Evolutionary conservation across 2,113 vertebrate genomes (phyloP), one percentile per base, ranked within the genome.

Genomic region (Morone saxatilis): DNA sequence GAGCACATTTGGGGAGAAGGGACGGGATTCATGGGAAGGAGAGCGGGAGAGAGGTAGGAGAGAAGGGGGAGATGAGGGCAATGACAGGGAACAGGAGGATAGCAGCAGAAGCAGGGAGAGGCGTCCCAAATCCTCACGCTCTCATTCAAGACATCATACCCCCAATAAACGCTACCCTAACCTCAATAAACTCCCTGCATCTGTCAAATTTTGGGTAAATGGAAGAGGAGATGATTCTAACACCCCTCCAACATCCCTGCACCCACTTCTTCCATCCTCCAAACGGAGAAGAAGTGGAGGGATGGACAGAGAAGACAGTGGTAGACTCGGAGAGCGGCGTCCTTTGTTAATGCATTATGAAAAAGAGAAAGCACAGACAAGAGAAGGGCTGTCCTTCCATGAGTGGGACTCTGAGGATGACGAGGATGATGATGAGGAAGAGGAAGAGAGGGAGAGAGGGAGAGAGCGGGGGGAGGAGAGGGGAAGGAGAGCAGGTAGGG

Each of bases 371-470:
- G 89, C 93, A 70, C 95, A 93, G 83, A 95, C 95, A 8, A 91
- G 94, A 87, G 94, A 96, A 89, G 95, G 95, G 47, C 85, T 95
- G 40, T 95, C 96, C 54, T 95, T 96, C 78, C 96, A 94, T 5
- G 95, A 96, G 81, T 96, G 96, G 96, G 96, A 96, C 76, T 95
- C 95, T 9, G 95, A 96, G 50, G 94, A 95, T 17, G 94, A 94
- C 0, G 93, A 92, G 0, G 92, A 91, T 2, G 92, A 93, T 41
- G 93, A 92, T 0, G 88, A 90, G 2, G 94, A 96, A 1, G 94
- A 94, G 3, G 92, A 86, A 17, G 92, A 89, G 25, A 81, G 87
- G 48, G 87, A 87, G 7, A 86, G 92, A 85, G 88, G 47, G 9
- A 92, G 95, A 65, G 88, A 90, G 31, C 87, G 89, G 48, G 85